Evolutionary conservation across 2,797 vertebrate species (phyloP), one percentile per base, ranked within the genome.

Genomic region (Ispidina lecontei): DNA sequence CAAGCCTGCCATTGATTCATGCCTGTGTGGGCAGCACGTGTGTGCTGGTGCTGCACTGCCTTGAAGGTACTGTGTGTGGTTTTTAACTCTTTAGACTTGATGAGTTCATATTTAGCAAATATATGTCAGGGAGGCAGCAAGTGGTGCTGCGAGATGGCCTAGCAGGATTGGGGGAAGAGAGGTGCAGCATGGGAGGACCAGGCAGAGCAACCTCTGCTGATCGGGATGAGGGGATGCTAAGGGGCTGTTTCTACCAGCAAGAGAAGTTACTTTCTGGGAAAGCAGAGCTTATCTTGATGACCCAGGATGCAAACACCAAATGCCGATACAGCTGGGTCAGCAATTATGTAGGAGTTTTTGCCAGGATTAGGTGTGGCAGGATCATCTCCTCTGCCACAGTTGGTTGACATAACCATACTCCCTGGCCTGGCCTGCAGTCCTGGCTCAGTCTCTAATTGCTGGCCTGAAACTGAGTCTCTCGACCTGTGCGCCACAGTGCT

Each of bases 21-120:
- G 1, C 4, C 9, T 55, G 12, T 1, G 1, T 37, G 33, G 0
- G 5, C 0, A 3, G 49, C 75, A 67, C 1, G 2, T 75, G 44
- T 0, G 1, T 49, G 33, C 49, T 64, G 25, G 28, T n/a, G 12
- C 54, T 9, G 2, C 2, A 2, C 47, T 81, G 33, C 56, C 54
- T 84, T 73, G 54, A 41, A 51, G 37, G n/a, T 70, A 49, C 43
- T 52, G 20, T 65, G n/a, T 39, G 60, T 80, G 84, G 58, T 23
- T 93, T 94, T 84, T 59, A 7, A 23, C 17, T 73, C 72, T 79
- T 89, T 33, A 68, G 21, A 74, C 6, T 26, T 47, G 58, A n/a
- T 87, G 84, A 89, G 39, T 74, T 95, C 76, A 58, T 49, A 88
- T 44, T 86, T 89, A 86, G 29, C 11, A 23, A 58, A 65, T 8